Evolutionary conservation across 1,140 invertebrate species (phyloP).

Genomic region (Drosophila mojavensis): DNA sequence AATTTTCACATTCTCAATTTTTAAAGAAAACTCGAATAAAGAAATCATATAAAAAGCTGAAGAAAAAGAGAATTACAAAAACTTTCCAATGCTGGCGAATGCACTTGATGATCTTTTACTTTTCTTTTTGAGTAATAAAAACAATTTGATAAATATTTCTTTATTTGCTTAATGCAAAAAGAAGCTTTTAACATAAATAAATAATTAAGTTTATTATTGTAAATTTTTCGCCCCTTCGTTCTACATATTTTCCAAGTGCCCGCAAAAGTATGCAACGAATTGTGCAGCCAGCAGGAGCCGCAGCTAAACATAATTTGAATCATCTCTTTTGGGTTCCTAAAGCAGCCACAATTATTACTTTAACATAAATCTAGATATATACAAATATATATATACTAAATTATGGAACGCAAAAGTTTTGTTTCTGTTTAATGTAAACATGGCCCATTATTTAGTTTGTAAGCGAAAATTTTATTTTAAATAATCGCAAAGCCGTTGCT

Average conservation of each 20-base stretch:
- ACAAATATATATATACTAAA: conserved; percentile 11
- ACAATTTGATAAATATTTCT: neutral
- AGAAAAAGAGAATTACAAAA: neutral
- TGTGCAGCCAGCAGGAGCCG: conserved; percentile 1
- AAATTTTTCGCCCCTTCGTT: conserved; percentile 12
- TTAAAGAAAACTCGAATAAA: conserved; percentile 34
- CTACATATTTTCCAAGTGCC: conserved; percentile 1
- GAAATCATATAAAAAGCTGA: conserved; percentile 9
- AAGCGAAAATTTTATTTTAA: conserved; percentile 71
- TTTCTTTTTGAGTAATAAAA: too few relatives aligned
- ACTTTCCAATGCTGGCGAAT: too few relatives aligned
- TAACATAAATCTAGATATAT: conserved; percentile 45
- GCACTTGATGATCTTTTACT: too few relatives aligned
- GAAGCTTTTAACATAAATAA: conserved; percentile 15
- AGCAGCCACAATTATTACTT: conserved; percentile 58
- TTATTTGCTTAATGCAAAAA: neutral
- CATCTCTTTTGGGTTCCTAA: conserved; percentile 72
- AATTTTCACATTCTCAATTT: conserved; percentile 44
- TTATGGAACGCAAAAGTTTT: conserved; percentile 35
- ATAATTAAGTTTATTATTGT: conserved; percentile 32
- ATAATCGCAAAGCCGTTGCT: conserved; percentile 58
- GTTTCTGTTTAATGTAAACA: conserved; percentile 54
- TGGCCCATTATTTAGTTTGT: conserved; percentile 76
- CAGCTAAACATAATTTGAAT: conserved; percentile 8
- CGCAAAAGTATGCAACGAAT: conserved; percentile 41